phyloP scores from a whole-genome alignment of 2,113 vertebrate species.

The Furnarius figulus region DNA sequence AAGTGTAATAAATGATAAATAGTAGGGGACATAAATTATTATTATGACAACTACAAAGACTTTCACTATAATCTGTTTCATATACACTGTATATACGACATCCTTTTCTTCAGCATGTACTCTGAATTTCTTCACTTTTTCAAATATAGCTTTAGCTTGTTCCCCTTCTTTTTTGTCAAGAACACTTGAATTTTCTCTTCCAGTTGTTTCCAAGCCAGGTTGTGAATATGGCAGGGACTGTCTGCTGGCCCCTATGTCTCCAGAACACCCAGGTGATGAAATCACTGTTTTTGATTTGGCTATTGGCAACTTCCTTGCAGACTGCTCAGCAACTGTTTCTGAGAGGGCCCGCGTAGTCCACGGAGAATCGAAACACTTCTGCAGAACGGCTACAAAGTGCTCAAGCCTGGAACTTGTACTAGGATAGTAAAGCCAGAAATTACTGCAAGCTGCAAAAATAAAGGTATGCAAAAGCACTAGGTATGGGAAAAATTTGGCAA shows the following conservation, averaged over 20 bases:
- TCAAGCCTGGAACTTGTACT: constrained; percentile 83
- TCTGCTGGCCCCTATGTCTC: constrained; percentile 65
- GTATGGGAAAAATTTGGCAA: constrained; percentile 87
- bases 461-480: constrained; percentile 85
- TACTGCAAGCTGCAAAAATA: constrained; percentile 83
- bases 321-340: constrained; percentile 82
- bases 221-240: constrained; percentile 73
- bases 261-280: constrained; percentile 64
- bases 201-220: constrained; percentile 72
- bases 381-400: constrained; percentile 84
- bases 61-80: constrained; percentile 85
- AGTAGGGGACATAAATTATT: constrained; percentile 80
- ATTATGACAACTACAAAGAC: constrained; percentile 80
- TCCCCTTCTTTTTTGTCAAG: constrained; percentile 86
- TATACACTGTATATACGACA: constrained; percentile 81
- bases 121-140: constrained; percentile 85
- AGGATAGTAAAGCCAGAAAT: constrained; percentile 87
- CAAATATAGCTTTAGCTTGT: constrained; percentile 88
- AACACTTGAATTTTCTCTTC: constrained; percentile 78
- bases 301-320: constrained; percentile 64
- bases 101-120: constrained; percentile 84
- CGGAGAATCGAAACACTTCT: constrained; percentile 86
- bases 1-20: constrained; percentile 78
- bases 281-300: constrained; percentile 72
- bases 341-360: constrained; percentile 87